Percentiles rank a stretch among this genome's conserved stretches.
Conservation (phyloP, 2,113 vertebrate genomes). For the Loxodonta africana region DNA sequence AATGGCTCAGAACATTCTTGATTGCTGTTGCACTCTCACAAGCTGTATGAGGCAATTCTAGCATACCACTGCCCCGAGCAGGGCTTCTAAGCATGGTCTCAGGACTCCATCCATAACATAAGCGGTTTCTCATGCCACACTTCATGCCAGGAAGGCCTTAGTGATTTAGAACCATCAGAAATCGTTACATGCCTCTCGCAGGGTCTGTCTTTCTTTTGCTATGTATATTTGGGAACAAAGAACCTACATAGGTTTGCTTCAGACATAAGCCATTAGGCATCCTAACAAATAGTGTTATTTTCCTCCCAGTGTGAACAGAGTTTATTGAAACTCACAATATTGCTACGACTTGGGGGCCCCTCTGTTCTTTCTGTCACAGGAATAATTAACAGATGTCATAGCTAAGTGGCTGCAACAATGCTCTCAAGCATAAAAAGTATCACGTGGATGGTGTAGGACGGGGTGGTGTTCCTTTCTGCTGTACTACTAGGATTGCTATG, state of each 20-base stretch:
- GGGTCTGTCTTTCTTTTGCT: not conserved
- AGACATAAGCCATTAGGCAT: not conserved
- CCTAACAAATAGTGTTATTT: not conserved
- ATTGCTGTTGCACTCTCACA: not conserved
- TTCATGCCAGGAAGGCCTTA: not conserved
- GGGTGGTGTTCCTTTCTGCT: too few relatives aligned
- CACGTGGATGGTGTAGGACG: too few relatives aligned
- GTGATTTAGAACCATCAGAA: not conserved
- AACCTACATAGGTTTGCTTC: not conserved
- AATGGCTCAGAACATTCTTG: not conserved
- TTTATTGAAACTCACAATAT: not conserved
- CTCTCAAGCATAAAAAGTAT: too few relatives aligned
- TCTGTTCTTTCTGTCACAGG: not conserved
- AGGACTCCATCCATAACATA: not conserved
- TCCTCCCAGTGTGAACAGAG: not conserved
- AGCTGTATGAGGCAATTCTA: not conserved
- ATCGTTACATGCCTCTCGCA: not conserved
- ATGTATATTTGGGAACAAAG: not conserved
- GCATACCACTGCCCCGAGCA: not conserved
- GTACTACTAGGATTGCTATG: too few relatives aligned
- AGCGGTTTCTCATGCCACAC: not conserved
- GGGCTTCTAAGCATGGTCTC: not conserved
- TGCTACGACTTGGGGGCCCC: not conserved
- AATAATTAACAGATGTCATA: not conserved
- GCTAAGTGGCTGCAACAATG: too few relatives aligned